Conservation (phyloP, 2,888 invertebrate species). For the Dynastes grantii region DNA sequence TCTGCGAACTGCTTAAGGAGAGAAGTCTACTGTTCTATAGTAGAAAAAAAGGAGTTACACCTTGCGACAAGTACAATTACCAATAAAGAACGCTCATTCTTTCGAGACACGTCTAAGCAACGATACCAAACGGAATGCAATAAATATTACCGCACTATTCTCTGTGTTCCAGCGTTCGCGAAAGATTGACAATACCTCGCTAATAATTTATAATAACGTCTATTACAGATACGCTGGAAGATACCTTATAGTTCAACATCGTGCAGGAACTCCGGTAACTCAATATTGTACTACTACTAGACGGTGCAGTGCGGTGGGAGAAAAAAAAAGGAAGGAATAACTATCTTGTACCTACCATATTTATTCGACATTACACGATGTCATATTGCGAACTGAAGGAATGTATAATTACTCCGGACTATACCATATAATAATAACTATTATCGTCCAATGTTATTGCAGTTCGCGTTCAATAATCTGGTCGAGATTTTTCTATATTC, state of each 20-base stretch:
- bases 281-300: conserved; percentile 4
- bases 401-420: conserved; percentile 25
- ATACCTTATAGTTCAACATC: conserved; percentile 51
- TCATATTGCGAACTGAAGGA: conserved; percentile 17
- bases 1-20: conserved; percentile 10
- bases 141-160: conserved; percentile 39
- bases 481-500: conserved; percentile 16
- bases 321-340: too few relatives aligned
- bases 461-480: not conserved
- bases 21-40: not conserved
- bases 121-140: conserved; percentile 39
- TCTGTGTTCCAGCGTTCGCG: conserved; percentile 7
- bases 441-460: conserved; percentile 13
- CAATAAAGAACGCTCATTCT: conserved; percentile 27
- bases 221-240: conserved; percentile 31
- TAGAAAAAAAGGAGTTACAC: conserved; percentile 30
- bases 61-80: conserved; percentile 32
- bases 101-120: conserved; percentile 6
- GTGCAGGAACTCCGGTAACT: conserved; percentile 35
- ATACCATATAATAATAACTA: not conserved
- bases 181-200: conserved; percentile 47
- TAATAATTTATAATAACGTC: conserved; percentile 47
- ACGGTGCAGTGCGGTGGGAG: too few relatives aligned
- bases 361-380: conserved; percentile 6
- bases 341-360: not conserved